These are phyloP conservation scores for Artemisiospiza belli DNA, from an alignment of 2,113 vertebrate species.

Conservation along the genomic window DNA sequence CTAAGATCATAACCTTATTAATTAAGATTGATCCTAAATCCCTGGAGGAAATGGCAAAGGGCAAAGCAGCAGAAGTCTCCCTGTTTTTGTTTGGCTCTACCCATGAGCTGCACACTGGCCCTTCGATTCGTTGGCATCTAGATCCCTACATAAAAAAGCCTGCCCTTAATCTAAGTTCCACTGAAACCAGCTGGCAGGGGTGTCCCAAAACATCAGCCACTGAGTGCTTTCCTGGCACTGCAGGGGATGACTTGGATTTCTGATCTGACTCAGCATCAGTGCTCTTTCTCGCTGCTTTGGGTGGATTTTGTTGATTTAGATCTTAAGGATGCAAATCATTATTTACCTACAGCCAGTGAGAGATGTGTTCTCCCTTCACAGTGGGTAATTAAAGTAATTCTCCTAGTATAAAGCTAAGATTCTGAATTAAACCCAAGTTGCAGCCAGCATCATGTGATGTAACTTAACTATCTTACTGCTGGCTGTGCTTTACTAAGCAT, in stretches of 20 bases:
- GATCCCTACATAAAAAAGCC: neutral
- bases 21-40: neutral
- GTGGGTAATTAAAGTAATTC: neutral
- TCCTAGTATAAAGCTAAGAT: neutral
- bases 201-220: neutral
- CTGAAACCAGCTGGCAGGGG: neutral
- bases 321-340: neutral
- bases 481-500: conserved; percentile 19
- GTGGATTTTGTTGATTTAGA: neutral
- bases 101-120: neutral
- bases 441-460: neutral
- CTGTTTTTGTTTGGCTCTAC: neutral
- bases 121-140: neutral
- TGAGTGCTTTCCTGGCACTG: accelerated
- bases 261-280: neutral
- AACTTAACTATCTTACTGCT: conserved; percentile 13
- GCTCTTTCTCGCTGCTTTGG: neutral
- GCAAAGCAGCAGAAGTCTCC: neutral
- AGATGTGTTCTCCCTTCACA: neutral
- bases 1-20: neutral
- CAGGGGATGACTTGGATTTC: neutral
- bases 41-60: neutral
- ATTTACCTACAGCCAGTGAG: neutral
- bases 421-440: neutral
- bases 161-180: neutral